These are phyloP conservation scores for Linurgus olivaceus DNA, from an alignment of 2,797 vertebrate genomes.

Conservation along the genomic window DNA sequence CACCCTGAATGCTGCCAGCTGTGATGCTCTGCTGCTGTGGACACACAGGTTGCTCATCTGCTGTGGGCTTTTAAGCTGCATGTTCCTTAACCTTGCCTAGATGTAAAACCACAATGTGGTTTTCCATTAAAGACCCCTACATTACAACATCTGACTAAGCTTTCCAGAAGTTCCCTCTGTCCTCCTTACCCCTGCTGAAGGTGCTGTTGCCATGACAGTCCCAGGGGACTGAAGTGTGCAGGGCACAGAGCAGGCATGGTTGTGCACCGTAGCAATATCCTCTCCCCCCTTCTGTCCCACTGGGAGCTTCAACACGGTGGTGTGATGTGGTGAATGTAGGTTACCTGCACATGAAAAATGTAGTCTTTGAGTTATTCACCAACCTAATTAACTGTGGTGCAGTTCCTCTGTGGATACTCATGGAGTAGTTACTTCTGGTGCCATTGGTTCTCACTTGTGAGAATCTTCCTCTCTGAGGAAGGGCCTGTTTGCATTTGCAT, in stretches of 20 bases:
- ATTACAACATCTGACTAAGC: neutral
- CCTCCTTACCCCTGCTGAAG: neutral
- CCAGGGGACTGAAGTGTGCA: neutral
- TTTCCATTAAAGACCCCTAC: neutral
- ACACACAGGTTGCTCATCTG: neutral
- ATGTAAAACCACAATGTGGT: neutral
- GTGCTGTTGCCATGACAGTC: neutral
- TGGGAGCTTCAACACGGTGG: fast-evolving
- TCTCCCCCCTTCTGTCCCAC: neutral
- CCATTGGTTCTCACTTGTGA: neutral
- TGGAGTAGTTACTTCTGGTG: neutral
- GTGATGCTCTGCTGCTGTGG: neutral
- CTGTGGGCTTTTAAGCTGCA: neutral
- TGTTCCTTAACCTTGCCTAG: neutral
- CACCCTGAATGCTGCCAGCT: neutral
- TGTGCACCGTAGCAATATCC: fast-evolving
- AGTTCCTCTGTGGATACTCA: neutral
- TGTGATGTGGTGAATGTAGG: fast-evolving
- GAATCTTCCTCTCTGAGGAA: neutral
- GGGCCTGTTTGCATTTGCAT: neutral
- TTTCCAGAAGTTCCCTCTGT: neutral
- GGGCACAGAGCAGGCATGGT: neutral
- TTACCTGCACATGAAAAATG: neutral
- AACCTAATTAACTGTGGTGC: neutral
- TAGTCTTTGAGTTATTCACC: neutral